Evolutionary conservation across 2,888 invertebrate species (phyloP), one percentile per base, ranked within the genome.

Genomic region (Plebejus anna): DNA sequence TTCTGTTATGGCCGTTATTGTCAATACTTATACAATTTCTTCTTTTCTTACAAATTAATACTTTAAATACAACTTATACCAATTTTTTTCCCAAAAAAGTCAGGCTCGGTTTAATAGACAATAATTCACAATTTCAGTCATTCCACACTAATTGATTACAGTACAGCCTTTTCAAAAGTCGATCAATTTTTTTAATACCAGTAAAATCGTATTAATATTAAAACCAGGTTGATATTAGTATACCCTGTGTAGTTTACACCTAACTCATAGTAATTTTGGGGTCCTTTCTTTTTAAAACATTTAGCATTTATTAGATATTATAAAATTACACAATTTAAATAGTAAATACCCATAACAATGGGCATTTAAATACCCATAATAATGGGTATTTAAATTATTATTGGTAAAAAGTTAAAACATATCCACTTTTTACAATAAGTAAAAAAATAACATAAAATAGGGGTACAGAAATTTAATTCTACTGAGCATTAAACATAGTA

Each of bases 161-260:
- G 59, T 59, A 61, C n/a, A 59, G 59, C 22, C 59, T 66, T 47
- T 71, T 72, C 5, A 22, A 22, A 22, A 42, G 5, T 47, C 72
- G 28, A 72, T 4, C 28, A 16, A 71, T 42, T 71, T n/a, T 42
- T 71, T n/a, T 22, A 71, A 71, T n/a, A 47, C 4, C 22, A 9
- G 22, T 4, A 42, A 16, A 71, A 42, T 42, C 5, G 42, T 71
- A 7, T 47, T 61, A 28, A 61, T 28, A 61, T 61, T 61, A 66
- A 66, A 66, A 66, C 4, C 66, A 13, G 13, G 16, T 61, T 11
- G 11, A 70, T 70, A 70, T 42, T 71, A 71, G 42, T 42, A 42
- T 47, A 72, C 72, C 72, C 72, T 72, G 72, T 72, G 72, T 47
- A 72, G 72, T 72, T 72, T 47, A 47, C 22, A 13, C 28, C 22